Evolutionary conservation across 2,797 vertebrate species (phyloP).

Genomic region (Microtus obscurus): DNA sequence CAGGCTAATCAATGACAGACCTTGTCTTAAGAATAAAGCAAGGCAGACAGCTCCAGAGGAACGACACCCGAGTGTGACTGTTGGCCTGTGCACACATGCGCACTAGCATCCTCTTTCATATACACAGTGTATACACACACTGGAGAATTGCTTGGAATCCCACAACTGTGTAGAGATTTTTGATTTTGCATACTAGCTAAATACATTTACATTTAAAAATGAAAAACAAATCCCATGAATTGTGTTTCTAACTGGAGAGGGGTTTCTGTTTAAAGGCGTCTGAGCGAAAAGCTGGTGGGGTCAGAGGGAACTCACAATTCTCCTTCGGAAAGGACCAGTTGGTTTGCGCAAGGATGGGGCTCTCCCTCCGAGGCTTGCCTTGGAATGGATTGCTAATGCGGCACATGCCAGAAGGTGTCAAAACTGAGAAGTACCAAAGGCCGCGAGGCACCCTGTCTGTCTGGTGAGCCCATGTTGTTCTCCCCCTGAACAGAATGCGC

Average conservation of each 20-base stretch:
- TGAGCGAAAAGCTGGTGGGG: slow-evolving; percentile 30
- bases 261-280: background rate
- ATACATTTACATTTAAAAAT: background rate
- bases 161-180: background rate
- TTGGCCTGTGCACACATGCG: background rate
- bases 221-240: background rate
- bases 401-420: slow-evolving; percentile 72
- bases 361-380: slow-evolving; percentile 49
- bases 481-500: slow-evolving; percentile 28
- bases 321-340: slow-evolving; percentile 20
- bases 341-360: slow-evolving; percentile 4
- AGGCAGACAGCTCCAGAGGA: background rate
- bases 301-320: slow-evolving; percentile 18
- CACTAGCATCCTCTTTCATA: background rate
- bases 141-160: background rate
- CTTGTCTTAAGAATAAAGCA: background rate
- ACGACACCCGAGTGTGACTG: background rate
- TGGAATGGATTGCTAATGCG: slow-evolving; percentile 51
- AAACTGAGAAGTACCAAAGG: slow-evolving; percentile 26
- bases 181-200: background rate
- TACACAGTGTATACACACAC: background rate
- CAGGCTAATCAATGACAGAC: background rate
- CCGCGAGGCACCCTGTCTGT: slow-evolving; percentile 6
- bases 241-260: background rate
- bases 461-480: slow-evolving; percentile 3